Evolutionary conservation across 2,797 vertebrate species (phyloP).

Genomic region (Tragopan temminckii): DNA sequence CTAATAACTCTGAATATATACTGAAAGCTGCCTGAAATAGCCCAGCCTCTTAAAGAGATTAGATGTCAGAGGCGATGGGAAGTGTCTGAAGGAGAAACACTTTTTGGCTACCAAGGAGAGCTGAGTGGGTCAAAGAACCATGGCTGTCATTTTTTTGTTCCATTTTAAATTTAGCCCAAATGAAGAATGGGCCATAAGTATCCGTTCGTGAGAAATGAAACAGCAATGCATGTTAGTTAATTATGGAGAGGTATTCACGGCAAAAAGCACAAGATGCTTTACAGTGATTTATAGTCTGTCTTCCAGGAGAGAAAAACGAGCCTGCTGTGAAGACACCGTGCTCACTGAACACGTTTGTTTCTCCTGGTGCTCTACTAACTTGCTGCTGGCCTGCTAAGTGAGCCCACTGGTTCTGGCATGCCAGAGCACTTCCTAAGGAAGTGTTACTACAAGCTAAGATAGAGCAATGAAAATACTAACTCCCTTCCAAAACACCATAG

Average conservation of each 20-base stretch:
- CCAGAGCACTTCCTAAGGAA: neutral
- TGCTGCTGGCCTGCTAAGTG: neutral
- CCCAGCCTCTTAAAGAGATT: neutral
- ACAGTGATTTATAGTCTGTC: neutral
- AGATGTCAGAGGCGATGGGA: neutral
- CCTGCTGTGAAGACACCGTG: fast-evolving
- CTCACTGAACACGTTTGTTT: neutral
- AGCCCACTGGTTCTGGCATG: fast-evolving
- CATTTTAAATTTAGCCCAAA: neutral
- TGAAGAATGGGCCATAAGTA: neutral
- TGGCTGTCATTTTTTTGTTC: neutral
- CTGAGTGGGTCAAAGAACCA: neutral
- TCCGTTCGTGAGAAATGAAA: neutral
- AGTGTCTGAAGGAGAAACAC: neutral
- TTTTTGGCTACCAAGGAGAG: neutral
- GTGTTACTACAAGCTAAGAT: neutral
- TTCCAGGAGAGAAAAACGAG: neutral
- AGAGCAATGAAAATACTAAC: neutral
- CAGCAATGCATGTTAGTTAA: fast-evolving
- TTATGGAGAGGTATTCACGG: neutral
- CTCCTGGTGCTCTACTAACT: neutral
- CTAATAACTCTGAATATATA: neutral
- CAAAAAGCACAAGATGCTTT: neutral
- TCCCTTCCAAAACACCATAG: neutral
- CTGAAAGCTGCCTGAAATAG: neutral